phyloP scores from a whole-genome alignment of 2,797 vertebrate species.

The Neosalanx taihuensis region DNA sequence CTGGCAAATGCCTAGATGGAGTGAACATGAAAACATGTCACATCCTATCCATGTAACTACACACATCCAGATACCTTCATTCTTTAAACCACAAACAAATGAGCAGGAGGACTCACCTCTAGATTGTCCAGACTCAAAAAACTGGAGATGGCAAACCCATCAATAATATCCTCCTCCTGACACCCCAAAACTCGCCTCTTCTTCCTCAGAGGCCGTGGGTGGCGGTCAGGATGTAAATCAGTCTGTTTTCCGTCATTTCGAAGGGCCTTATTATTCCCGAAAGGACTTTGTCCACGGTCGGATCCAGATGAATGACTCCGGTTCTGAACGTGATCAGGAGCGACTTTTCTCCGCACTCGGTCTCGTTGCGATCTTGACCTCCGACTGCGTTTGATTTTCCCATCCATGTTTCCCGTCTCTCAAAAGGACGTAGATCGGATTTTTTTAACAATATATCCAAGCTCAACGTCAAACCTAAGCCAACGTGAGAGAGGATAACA shows the following conservation, averaged over 20 bases:
- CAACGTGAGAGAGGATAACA: background rate
- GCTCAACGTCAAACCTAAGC: background rate
- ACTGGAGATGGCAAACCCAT: conserved; percentile 81
- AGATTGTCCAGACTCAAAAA: conserved; percentile 77
- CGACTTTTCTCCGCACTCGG: conserved; percentile 72
- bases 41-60: background rate
- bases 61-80: background rate
- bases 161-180: conserved; percentile 80
- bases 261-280: conserved; percentile 70
- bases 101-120: conserved; percentile 61
- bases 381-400: conserved; percentile 72
- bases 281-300: conserved; percentile 69
- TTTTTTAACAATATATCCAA: background rate
- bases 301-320: conserved; percentile 74
- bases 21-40: too few species aligned
- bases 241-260: conserved; percentile 50
- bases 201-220: conserved; percentile 69
- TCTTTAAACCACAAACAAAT: background rate
- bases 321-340: conserved; percentile 63
- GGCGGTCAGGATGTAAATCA: conserved; percentile 54
- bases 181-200: conserved; percentile 76
- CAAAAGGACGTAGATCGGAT: background rate
- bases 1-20: too few species aligned
- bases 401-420: conserved; percentile 64
- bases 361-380: conserved; percentile 75